Conservation (phyloP, 2,888 invertebrate genomes). For the Euplexia lucipara region DNA sequence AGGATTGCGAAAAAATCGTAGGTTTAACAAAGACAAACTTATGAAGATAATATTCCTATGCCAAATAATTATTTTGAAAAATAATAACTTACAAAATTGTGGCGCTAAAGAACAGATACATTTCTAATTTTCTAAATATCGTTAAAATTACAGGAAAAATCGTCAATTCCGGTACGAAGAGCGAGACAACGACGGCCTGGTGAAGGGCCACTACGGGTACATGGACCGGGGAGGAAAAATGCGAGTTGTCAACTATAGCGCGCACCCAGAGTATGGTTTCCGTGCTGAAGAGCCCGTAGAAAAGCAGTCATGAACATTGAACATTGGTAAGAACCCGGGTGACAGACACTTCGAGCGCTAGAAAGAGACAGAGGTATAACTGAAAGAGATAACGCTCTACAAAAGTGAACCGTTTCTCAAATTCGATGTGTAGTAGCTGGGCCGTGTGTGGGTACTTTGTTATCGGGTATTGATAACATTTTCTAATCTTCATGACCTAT, state of each 20-base stretch:
- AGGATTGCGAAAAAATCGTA: too few species aligned
- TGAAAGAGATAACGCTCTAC: neutral
- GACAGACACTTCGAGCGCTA: neutral
- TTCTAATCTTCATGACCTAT: conserved; percentile 43
- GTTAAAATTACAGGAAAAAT: conserved; percentile 92
- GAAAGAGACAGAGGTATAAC: neutral
- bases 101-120: too few species aligned
- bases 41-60: too few species aligned
- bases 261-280: conserved; percentile 94
- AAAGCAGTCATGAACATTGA: conserved; percentile 60
- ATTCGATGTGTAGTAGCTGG: neutral
- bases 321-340: neutral
- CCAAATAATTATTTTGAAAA: too few species aligned
- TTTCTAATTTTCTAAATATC: too few species aligned
- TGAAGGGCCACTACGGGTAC: conserved; percentile 95
- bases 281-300: conserved; percentile 87
- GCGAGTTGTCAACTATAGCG: conserved; percentile 94
- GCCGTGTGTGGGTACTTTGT: neutral
- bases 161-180: conserved; percentile 96
- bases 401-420: neutral
- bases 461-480: conserved; percentile 42
- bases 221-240: conserved; percentile 94
- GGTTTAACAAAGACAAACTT: too few species aligned
- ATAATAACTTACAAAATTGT: too few species aligned
- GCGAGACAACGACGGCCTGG: conserved; percentile 93